Evolutionary conservation across 2,888 invertebrate genomes (phyloP).

Genomic region (Nezara viridula): DNA sequence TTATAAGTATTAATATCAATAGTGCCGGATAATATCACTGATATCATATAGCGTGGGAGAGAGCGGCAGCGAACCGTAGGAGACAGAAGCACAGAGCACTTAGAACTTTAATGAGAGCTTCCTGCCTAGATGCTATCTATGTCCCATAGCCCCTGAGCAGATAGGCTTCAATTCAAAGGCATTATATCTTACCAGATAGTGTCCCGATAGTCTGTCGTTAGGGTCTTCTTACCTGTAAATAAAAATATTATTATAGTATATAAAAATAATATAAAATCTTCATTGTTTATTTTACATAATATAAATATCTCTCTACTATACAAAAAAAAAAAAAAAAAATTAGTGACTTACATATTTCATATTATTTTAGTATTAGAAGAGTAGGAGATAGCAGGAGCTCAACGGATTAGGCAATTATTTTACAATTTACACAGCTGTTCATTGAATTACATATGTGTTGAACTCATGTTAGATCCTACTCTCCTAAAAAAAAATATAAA

Average conservation of each 20-base stretch:
- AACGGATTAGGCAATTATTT: no score
- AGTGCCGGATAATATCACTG: neutral
- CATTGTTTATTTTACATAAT: no score
- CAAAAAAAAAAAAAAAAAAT: no score
- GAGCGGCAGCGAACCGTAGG: neutral
- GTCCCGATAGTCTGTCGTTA: neutral
- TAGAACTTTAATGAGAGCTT: conserved; percentile 33
- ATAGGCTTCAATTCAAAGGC: neutral
- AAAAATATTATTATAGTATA: neutral
- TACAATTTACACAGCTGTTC: no score
- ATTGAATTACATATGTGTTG: no score
- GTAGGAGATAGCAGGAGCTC: no score
- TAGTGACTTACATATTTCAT: no score
- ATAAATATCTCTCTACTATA: no score
- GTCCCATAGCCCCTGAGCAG: neutral
- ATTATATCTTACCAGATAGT: neutral
- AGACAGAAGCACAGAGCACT: conserved; percentile 40
- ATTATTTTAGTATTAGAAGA: no score
- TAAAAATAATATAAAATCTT: no score
- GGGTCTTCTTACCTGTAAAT: neutral
- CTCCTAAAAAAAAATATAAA: no score
- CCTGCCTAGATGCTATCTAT: conserved; percentile 25
- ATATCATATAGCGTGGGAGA: conserved; percentile 24
- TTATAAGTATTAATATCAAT: neutral
- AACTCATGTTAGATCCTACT: no score